Evolutionary conservation across 2,888 invertebrate genomes (phyloP), one percentile per base, ranked within the genome.

Genomic region (Sicus ferrugineus): DNA sequence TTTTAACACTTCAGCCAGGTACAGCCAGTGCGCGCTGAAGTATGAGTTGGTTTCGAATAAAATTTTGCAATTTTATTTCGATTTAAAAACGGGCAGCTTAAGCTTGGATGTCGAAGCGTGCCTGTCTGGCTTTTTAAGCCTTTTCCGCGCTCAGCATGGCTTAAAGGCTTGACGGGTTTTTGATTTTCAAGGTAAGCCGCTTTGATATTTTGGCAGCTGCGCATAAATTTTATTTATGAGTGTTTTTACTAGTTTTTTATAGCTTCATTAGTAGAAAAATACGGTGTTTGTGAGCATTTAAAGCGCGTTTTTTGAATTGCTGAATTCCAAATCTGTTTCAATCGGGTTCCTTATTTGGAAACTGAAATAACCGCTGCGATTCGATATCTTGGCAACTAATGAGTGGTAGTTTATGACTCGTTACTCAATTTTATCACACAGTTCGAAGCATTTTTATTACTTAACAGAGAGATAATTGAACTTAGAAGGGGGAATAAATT

Each of bases 1-100:
- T 62, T 30, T 62, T 62, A 62, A 62, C 62, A 62, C 62, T 62
- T 62, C 28, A 42, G 48, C 62, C 48, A 62, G 42, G 23, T 62
- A 28, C 48, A 48, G 23, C 28, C n/a, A 23, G n/a, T 23, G 14
- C 26, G 42, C 19, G 7, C 19, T 16, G 6, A 48, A 48, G 59
- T 34, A 14, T 16, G 31, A 7, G 16, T 46, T 46, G 28, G 46
- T 26, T 48, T 26, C 21, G 42, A 42, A 42, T n/a, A 7, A 34
- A n/a, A 28, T 62, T 30, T 62, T 23, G 62, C 62, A 62, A 46
- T 62, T 62, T 48, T 46, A 48, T 62, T 30, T 23, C n/a, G n/a
- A n/a, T n/a, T n/a, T n/a, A n/a, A n/a, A 62, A 62, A 62, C 48
- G 11, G 38, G 62, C 62, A 26, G 61, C 61, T 42, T 16, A 38